Conservation (phyloP, 2,113 vertebrate genomes). For the Accipiter cooperii region DNA sequence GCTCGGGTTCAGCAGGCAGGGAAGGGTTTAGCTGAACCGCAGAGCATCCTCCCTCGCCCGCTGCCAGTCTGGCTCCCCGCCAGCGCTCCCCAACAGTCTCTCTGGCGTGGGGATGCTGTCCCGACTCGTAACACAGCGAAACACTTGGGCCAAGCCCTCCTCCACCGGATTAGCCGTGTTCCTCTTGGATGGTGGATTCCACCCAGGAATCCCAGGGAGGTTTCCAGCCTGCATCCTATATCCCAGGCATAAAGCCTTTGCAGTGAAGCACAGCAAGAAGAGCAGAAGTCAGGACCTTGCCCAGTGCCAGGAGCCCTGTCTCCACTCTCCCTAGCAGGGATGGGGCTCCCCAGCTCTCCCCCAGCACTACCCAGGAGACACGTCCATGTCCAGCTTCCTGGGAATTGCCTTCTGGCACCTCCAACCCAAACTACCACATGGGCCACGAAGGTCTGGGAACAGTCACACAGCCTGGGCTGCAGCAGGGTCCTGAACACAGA, state of each 20-base stretch:
- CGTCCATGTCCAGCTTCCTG: rapidly evolving
- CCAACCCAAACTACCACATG: not conserved
- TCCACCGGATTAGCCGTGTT: rapidly evolving
- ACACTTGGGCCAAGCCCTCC: rapidly evolving
- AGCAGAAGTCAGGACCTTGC: not conserved
- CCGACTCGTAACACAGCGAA: rapidly evolving
- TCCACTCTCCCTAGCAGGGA: too few relatives aligned
- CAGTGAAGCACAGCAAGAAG: rapidly evolving
- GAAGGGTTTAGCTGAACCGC: not conserved
- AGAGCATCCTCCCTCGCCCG: not conserved
- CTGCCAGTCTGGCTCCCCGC: not conserved
- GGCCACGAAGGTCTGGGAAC: not conserved
- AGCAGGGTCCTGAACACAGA: too few relatives aligned
- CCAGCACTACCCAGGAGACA: not conserved
- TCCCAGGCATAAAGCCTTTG: not conserved
- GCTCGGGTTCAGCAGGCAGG: not conserved
- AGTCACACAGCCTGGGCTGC: not conserved
- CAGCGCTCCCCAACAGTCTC: not conserved
- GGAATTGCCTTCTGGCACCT: not conserved
- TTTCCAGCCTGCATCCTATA: not conserved
- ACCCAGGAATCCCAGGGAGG: not conserved
- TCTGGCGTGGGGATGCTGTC: rapidly evolving
- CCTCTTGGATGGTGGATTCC: not conserved
- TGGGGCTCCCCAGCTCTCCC: not conserved
- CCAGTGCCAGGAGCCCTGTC: not conserved